These are phyloP conservation scores for Chymomyza procnemis DNA, from an alignment of 2,888 invertebrate species.

Conservation along the genomic window DNA sequence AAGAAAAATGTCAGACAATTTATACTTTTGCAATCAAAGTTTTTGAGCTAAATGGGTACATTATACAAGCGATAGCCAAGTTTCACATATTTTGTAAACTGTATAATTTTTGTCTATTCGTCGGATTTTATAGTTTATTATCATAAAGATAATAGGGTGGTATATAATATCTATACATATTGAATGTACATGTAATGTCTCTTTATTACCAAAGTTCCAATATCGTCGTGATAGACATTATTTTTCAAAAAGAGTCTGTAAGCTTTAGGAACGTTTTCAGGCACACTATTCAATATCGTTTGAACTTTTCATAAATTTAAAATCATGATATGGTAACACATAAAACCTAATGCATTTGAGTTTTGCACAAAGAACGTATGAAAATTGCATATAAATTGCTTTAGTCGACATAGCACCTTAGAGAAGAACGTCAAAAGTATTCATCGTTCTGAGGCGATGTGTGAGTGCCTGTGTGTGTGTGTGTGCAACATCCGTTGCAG, in stretches of 20 bases:
- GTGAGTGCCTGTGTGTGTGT: not conserved
- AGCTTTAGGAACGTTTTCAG: too few relatives aligned
- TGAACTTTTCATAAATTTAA: not conserved
- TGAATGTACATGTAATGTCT: too few relatives aligned
- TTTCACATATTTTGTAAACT: not conserved
- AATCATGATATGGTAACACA: not conserved
- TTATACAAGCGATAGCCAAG: not conserved
- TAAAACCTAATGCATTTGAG: not conserved
- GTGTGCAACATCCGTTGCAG: slow-evolving; percentile 25
- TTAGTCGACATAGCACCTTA: slow-evolving; percentile 8
- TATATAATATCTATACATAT: too few relatives aligned
- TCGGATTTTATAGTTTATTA: too few relatives aligned
- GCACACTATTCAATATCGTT: not conserved
- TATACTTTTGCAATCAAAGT: slow-evolving; percentile 31
- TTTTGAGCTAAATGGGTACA: slow-evolving; percentile 10
- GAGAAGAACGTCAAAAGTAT: not conserved
- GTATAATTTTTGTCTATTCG: too few relatives aligned
- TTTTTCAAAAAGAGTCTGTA: too few relatives aligned
- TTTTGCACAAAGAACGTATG: slow-evolving; percentile 14
- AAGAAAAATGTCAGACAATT: slow-evolving; percentile 3
- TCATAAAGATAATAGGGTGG: too few relatives aligned
- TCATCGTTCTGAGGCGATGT: not conserved
- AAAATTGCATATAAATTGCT: slow-evolving; percentile 49
- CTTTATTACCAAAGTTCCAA: too few relatives aligned
- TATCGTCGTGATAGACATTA: too few relatives aligned